These are phyloP conservation scores for Tetranychus truncatus DNA, from an alignment of 2,888 invertebrate species.

Conservation along the genomic window DNA sequence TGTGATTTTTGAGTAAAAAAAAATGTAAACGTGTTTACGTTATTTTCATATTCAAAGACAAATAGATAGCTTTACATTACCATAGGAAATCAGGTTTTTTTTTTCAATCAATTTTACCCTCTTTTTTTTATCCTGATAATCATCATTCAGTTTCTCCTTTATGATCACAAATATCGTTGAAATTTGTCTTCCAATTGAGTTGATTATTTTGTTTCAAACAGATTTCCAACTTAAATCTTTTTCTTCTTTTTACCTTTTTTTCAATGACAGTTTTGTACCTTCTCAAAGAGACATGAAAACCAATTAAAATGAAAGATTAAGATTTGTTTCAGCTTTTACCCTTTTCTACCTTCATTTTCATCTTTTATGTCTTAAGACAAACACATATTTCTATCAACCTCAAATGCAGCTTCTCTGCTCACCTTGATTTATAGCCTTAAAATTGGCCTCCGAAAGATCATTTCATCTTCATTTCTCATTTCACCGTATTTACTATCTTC, in stretches of 20 bases:
- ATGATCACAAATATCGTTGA: not conserved
- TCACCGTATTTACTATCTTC: not conserved
- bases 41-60: no score
- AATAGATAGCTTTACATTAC: not conserved
- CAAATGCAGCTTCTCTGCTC: not conserved
- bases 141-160: not conserved
- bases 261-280: no score
- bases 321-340: no score
- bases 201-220: no score
- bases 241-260: no score
- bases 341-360: no score
- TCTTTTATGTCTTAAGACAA: not conserved
- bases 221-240: no score
- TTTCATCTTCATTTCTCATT: not conserved
- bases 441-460: not conserved
- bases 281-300: not conserved
- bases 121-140: not conserved
- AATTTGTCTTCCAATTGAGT: no score
- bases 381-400: not conserved
- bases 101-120: no score
- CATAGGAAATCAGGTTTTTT: not conserved
- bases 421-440: conserved; percentile 1
- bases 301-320: not conserved
- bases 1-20: not conserved
- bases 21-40: no score